Conservation (phyloP, 2,888 invertebrate genomes). For the Erebia ligea region DNA sequence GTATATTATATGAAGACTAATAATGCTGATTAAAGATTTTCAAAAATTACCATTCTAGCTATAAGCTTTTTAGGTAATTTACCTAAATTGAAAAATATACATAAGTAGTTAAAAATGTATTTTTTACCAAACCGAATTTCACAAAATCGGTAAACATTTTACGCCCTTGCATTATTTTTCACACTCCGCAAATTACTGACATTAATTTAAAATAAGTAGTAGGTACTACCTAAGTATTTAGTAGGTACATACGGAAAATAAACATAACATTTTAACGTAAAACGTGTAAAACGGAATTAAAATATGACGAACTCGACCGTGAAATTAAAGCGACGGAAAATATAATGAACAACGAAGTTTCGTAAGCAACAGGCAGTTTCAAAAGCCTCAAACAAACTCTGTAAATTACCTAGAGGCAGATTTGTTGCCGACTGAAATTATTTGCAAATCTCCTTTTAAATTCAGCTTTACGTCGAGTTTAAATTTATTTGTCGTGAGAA, state of each 20-base stretch:
- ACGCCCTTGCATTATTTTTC: not conserved
- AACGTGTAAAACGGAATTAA: conserved; percentile 27
- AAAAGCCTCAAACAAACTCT: conserved; percentile 33
- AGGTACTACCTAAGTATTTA: too few species aligned
- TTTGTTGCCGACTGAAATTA: conserved; percentile 30
- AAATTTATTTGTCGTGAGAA: conserved; percentile 18
- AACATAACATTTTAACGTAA: conserved; percentile 18
- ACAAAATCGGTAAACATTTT: not conserved
- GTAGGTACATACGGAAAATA: not conserved
- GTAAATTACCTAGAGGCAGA: conserved; percentile 23
- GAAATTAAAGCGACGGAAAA: conserved; percentile 29
- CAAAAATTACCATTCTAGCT: too few species aligned
- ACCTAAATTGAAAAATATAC: too few species aligned
- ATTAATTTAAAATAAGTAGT: not conserved
- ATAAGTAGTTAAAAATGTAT: too few species aligned
- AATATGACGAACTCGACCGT: conserved; percentile 34
- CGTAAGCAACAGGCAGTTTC: conserved; percentile 36
- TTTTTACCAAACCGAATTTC: too few species aligned
- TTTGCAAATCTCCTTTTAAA: conserved; percentile 24
- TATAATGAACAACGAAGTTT: conserved; percentile 30
- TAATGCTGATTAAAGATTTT: too few species aligned
- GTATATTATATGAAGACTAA: too few species aligned
- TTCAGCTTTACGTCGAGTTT: conserved; percentile 22
- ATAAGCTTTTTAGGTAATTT: too few species aligned
- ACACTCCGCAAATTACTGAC: not conserved